Percentiles rank a stretch among this genome's conserved stretches.
phyloP scores from a whole-genome alignment of 1,140 invertebrate genomes.

The Chironomus tepperi region DNA sequence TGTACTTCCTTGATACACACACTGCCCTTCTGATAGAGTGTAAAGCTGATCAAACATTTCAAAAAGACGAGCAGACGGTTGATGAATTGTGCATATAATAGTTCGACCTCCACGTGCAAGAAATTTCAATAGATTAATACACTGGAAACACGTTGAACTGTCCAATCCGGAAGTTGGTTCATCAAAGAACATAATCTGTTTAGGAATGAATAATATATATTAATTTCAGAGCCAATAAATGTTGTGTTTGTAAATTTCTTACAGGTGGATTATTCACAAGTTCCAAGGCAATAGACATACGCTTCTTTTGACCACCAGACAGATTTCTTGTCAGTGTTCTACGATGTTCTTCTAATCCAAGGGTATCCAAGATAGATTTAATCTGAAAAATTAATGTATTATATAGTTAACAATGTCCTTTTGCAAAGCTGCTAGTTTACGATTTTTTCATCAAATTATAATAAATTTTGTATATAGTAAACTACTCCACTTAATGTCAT shows the following conservation, averaged over 20 bases:
- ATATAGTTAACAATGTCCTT: neutral
- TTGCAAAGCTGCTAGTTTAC: too few relatives aligned
- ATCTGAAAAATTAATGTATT: constrained; percentile 49
- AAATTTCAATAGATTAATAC: constrained; percentile 78
- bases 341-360: constrained; percentile 76
- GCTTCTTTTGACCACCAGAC: constrained; percentile 92
- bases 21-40: constrained; percentile 86
- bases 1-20: constrained; percentile 85
- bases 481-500: too few relatives aligned
- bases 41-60: constrained; percentile 97
- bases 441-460: too few relatives aligned
- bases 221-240: too few relatives aligned
- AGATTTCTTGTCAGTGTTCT: constrained; percentile 83
- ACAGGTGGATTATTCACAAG: constrained; percentile 82
- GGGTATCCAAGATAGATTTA: constrained; percentile 80
- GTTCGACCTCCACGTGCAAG: constrained; percentile 83
- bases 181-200: constrained; percentile 89
- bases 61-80: constrained; percentile 90
- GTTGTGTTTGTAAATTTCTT: neutral
- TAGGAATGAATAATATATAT: constrained; percentile 39
- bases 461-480: too few relatives aligned
- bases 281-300: constrained; percentile 92
- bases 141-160: constrained; percentile 89
- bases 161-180: constrained; percentile 94
- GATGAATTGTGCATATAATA: constrained; percentile 96